These are phyloP conservation scores for Cheirogaleus medius DNA, from an alignment of 2,113 vertebrate genomes.

Conservation along the genomic window DNA sequence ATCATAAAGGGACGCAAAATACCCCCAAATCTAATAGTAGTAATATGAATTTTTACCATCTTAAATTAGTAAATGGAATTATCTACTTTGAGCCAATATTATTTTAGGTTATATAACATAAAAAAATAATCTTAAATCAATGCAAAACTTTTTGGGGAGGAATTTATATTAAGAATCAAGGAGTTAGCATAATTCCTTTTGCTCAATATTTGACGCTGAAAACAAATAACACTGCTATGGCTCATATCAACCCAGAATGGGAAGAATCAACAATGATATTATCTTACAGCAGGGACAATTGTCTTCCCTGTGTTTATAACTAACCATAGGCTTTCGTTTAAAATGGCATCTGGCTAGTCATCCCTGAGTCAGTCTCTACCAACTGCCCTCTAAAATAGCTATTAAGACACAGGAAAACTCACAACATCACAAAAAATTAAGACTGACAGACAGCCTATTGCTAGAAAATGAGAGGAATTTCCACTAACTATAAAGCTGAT, in stretches of 20 bases:
- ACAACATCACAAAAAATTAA: not conserved
- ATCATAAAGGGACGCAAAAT: not conserved
- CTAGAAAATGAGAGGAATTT: slow-evolving; percentile 42
- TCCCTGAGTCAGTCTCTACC: not conserved
- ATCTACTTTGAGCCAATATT: not conserved
- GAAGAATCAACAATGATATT: not conserved
- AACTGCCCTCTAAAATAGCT: not conserved
- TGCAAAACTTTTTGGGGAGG: not conserved
- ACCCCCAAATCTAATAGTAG: not conserved
- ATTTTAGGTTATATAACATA: not conserved
- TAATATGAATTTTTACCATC: not conserved
- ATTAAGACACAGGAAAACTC: slow-evolving; percentile 33
- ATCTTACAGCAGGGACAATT: not conserved
- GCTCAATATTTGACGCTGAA: not conserved
- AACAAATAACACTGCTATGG: not conserved
- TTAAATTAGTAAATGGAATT: not conserved
- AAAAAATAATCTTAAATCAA: not conserved
- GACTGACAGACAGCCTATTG: slow-evolving; percentile 1
- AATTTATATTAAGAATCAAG: not conserved
- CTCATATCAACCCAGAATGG: not conserved
- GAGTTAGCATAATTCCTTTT: not conserved
- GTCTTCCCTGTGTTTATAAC: not conserved
- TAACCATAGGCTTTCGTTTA: not conserved
- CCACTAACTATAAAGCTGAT: not conserved
- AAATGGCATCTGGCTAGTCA: not conserved